phyloP scores from a whole-genome alignment of 1,140 invertebrate species.

The Dendroctonus ponderosae region DNA sequence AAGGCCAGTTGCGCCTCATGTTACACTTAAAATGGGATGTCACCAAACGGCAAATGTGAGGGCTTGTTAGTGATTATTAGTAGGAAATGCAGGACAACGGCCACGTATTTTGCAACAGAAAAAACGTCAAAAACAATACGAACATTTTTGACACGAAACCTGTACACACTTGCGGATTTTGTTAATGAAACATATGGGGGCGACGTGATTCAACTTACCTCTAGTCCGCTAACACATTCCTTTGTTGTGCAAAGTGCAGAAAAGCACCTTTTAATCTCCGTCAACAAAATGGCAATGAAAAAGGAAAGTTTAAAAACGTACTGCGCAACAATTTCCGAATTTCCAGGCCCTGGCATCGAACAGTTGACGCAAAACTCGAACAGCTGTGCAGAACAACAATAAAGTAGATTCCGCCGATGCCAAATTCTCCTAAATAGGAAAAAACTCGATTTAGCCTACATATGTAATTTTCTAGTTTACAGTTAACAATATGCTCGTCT shows the following conservation, averaged over 20 bases:
- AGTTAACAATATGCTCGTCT: too few relatives aligned
- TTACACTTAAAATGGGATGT: not conserved
- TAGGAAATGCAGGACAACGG: not conserved
- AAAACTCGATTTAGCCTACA: too few relatives aligned
- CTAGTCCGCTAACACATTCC: constrained; percentile 21
- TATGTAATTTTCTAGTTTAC: too few relatives aligned
- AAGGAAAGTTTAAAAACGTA: constrained; percentile 26
- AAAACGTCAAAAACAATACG: constrained; percentile 11
- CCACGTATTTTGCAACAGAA: constrained; percentile 5
- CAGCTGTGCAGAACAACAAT: too few relatives aligned
- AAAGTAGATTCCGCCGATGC: too few relatives aligned
- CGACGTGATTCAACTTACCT: constrained; percentile 11
- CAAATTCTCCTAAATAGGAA: too few relatives aligned
- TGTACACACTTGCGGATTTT: not conserved
- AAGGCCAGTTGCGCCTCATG: constrained; percentile 4
- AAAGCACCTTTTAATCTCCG: constrained; percentile 12
- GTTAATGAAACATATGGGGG: not conserved
- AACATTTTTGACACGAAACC: constrained; percentile 1
- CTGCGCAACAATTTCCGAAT: constrained; percentile 21
- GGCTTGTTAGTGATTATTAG: not conserved
- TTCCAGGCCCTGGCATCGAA: too few relatives aligned
- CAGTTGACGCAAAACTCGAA: too few relatives aligned
- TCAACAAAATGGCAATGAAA: constrained; percentile 28
- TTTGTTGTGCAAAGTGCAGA: constrained; percentile 16
- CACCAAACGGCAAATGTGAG: constrained; percentile 1